Evolutionary conservation across 2,888 invertebrate species (phyloP), one percentile per base, ranked within the genome.

Genomic region (Automeris io): DNA sequence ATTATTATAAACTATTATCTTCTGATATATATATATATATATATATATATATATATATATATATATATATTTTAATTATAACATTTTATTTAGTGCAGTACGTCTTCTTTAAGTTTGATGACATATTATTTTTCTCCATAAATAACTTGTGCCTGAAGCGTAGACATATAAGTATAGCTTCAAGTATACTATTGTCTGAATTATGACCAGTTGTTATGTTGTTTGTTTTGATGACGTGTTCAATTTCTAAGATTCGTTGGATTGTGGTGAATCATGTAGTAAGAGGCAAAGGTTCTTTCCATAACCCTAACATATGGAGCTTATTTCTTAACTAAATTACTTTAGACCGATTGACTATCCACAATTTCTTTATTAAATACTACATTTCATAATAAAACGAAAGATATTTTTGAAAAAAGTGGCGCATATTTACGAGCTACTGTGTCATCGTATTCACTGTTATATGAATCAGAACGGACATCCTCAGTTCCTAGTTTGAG

Each of bases 181-280:
- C n/a, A n/a, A n/a, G n/a, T n/a, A n/a, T n/a, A n/a, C n/a, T n/a
- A n/a, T n/a, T n/a, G n/a, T n/a, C n/a, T n/a, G n/a, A n/a, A n/a
- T n/a, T n/a, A n/a, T n/a, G n/a, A n/a, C n/a, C n/a, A n/a, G n/a
- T n/a, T n/a, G n/a, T n/a, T n/a, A n/a, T n/a, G n/a, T n/a, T n/a
- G n/a, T n/a, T n/a, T n/a, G 13, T 54, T 53, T 47, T 56, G 48
- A 49, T 49, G 51, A 66, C 61, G 61, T 61, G 54, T 60, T 63
- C 63, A 66, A 70, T 66, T 69, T 65, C 58, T 53, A 67, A 69
- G 70, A 65, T 59, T 66, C 57, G 54, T 52, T 61, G 61, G 62
- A 70, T 67, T 75, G 74, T 75, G 78, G 69, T 76, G 75, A 75
- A 78, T 77, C 78, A 71, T 65, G 68, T 61, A 75, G 77, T 77